phyloP scores from a whole-genome alignment of 2,113 vertebrate species.

The Macquaria ambigua region DNA sequence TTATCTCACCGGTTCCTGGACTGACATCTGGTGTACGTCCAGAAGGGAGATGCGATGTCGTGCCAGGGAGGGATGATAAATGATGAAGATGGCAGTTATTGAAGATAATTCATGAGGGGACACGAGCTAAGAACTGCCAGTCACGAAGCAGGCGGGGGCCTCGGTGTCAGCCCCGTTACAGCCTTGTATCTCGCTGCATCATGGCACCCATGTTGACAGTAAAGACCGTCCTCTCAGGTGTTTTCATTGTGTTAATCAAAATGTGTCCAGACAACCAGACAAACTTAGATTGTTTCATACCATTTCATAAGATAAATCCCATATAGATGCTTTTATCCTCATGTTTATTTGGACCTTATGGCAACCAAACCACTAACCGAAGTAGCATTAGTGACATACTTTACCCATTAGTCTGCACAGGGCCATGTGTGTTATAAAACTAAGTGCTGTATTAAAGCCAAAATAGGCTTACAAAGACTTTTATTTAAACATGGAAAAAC shows the following conservation, averaged over 20 bases:
- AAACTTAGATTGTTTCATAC: not conserved
- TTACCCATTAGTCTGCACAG: not conserved
- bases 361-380: not conserved
- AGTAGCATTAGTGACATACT: not conserved
- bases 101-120: constrained; percentile 32
- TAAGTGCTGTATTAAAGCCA: not conserved
- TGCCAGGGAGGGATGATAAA: constrained; percentile 40
- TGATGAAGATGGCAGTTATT: constrained; percentile 10
- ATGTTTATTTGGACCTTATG: not conserved
- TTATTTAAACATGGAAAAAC: too few relatives aligned
- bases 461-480: constrained; percentile 13
- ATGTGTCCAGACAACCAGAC: not conserved
- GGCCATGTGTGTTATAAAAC: not conserved
- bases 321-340: not conserved
- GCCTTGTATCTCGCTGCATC: not conserved
- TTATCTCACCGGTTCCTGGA: constrained; percentile 36
- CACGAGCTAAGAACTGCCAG: not conserved
- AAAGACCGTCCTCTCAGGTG: not conserved
- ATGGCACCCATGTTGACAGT: not conserved
- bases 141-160: not conserved
- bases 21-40: constrained; percentile 36
- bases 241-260: constrained; percentile 6
- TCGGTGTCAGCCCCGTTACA: not conserved
- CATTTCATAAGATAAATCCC: not conserved
- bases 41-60: not conserved